Percentiles rank a stretch among this genome's conserved stretches.
Evolutionary conservation across 1,140 invertebrate genomes (phyloP).

Genomic region (Mya arenaria): DNA sequence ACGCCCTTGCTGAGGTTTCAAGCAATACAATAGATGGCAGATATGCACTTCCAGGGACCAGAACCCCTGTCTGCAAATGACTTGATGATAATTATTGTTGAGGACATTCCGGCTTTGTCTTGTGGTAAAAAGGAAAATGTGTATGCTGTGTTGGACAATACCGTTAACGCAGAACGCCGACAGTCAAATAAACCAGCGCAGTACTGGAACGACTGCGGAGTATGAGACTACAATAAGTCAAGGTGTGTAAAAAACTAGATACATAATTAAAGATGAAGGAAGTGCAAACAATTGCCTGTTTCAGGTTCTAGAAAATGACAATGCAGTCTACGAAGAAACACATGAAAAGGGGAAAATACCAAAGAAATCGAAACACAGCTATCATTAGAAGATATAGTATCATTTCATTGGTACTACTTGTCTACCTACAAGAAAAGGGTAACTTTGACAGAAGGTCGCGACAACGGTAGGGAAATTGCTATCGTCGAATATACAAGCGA

Average conservation of each 20-base stretch:
- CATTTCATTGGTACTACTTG: not conserved
- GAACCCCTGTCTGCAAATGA: not conserved
- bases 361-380: slow-evolving; percentile 11
- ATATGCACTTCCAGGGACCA: not conserved
- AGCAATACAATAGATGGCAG: too few relatives aligned
- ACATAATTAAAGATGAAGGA: not conserved
- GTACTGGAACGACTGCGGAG: slow-evolving; percentile 14
- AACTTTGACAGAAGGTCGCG: not conserved
- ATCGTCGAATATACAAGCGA: slow-evolving; percentile 19
- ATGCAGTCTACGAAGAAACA: not conserved
- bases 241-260: not conserved
- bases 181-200: not conserved
- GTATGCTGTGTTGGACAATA: not conserved
- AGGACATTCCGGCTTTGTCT: not conserved
- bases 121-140: slow-evolving; percentile 20
- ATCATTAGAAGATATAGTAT: not conserved
- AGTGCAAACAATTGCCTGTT: not conserved
- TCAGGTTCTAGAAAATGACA: not conserved
- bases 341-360: not conserved
- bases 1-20: too few relatives aligned
- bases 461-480: not conserved
- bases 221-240: not conserved
- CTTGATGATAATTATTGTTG: slow-evolving; percentile 11
- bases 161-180: not conserved
- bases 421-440: slow-evolving; percentile 16